Percentiles rank a stretch among this genome's conserved stretches.
Conservation (phyloP, 1,140 invertebrate species). For the Calephelis virginiensis region DNA sequence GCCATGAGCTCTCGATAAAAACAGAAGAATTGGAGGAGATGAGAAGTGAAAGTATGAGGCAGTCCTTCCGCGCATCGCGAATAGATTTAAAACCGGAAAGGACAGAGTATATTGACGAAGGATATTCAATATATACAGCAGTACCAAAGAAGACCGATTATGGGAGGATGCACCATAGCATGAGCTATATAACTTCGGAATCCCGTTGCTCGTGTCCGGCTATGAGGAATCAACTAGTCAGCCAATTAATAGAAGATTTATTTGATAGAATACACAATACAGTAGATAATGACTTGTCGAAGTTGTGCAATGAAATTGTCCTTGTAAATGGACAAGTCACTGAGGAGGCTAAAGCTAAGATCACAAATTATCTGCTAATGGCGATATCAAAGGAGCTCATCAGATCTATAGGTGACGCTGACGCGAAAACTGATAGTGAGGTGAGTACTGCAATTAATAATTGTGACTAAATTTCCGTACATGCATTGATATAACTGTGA, state of each 20-base stretch:
- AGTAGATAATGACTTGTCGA: conserved; percentile 59
- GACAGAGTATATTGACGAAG: conserved; percentile 66
- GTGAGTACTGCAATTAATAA: conserved; percentile 48
- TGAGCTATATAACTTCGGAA: conserved; percentile 66
- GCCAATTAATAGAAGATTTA: conserved; percentile 66
- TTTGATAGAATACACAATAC: conserved; percentile 67
- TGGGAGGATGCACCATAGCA: conserved; percentile 70
- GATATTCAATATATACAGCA: conserved; percentile 64
- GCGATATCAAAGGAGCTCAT: conserved; percentile 74
- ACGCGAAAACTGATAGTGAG: conserved; percentile 75
- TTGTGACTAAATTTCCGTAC: conserved; percentile 61
- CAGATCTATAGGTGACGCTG: conserved; percentile 70
- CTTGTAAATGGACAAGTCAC: conserved; percentile 53
- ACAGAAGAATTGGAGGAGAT: conserved; percentile 73
- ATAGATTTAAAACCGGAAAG: conserved; percentile 66
- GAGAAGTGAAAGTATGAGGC: conserved; percentile 64
- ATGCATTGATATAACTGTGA: conserved; percentile 7
- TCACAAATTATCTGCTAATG: conserved; percentile 73
- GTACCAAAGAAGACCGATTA: conserved; percentile 69
- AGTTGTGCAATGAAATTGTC: conserved; percentile 58
- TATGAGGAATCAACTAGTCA: conserved; percentile 68
- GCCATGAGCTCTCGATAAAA: conserved; percentile 71
- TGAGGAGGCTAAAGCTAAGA: conserved; percentile 68
- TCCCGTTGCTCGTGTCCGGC: conserved; percentile 65
- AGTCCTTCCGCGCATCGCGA: conserved; percentile 59